Base-by-base conservation (phyloP, 2,797 vertebrate species). In the Clangula hyemalis region DNA sequence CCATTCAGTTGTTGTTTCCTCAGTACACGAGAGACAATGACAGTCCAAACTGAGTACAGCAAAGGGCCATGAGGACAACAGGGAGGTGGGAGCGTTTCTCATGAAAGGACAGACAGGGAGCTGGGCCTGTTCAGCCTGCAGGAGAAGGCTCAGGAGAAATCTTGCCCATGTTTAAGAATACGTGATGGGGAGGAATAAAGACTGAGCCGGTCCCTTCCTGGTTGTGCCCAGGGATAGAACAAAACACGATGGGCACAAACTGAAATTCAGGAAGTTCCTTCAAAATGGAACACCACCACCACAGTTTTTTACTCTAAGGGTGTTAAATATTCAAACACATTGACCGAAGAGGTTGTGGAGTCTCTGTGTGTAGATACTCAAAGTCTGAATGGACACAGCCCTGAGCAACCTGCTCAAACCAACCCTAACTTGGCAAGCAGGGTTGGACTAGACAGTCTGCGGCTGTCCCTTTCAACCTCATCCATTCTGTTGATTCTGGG, bases 11-110 rank as follows among this genome's bases (percentile, higher is more conserved):
- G 18, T 43, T 22, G 25, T 8, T 18, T 38, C 38, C 45, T 7
- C n/a, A 28, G 15, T 22, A 53, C 10, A n/a, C 18, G 22, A 51
- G 21, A 49, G 10, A 25, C 0, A 3, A 10, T 36, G 25, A 53
- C 38, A 49, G 57, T 38, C 18, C 36, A 54, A 39, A 22, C 7
- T 0, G 2, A 47, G 28, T 19, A 45, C 18, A 62, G 21, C 18
- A 28, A 70, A 9, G 38, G 45, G 18, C 3, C 0, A 77, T 15
- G 11, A 47, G 53, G 21, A 27, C 1, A 1, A 69, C 0, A 2
- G 13, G 32, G 9, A 3, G 43, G 18, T 4, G 12, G 38, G 25
- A 3, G 17, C 10, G 17, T 2, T 22, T 16, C 2, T 32, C 17
- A 24, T 7, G 0, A 25, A 4, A 1, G 19, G 30, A 47, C 16